Evolutionary conservation across 2,797 vertebrate species (phyloP).

Genomic region (Hoplostethus mediterraneus): DNA sequence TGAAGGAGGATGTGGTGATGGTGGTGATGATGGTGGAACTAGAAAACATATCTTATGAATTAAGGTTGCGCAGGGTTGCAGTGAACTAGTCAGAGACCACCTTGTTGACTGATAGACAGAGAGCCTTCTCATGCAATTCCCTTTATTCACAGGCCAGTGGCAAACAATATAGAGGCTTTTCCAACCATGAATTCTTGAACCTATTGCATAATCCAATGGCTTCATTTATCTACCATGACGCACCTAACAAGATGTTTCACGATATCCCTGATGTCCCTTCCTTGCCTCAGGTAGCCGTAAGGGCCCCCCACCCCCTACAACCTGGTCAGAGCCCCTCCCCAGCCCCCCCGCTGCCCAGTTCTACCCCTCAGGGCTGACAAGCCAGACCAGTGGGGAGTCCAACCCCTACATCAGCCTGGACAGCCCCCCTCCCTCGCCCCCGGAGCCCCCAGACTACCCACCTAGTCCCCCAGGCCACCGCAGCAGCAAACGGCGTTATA

Average conservation of each 20-base stretch:
- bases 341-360: slow-evolving; percentile 83
- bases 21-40: slow-evolving; percentile 55
- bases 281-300: slow-evolving; percentile 80
- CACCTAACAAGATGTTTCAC: too few species aligned
- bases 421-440: slow-evolving; percentile 91
- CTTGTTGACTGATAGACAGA: background rate
- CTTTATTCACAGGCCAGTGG: background rate
- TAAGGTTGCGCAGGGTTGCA: slow-evolving; percentile 6
- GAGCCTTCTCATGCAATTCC: background rate
- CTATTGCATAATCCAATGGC: too few species aligned
- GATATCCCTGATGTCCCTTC: background rate
- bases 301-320: slow-evolving; percentile 65
- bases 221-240: too few species aligned
- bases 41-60: slow-evolving; percentile 39
- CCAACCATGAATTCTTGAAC: too few species aligned
- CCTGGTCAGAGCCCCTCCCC: slow-evolving; percentile 87
- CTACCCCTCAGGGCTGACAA: slow-evolving; percentile 86
- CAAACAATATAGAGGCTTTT: background rate
- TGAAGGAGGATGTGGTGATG: slow-evolving; percentile 48
- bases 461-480: slow-evolving; percentile 84
- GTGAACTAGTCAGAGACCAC: background rate
- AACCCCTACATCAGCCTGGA: slow-evolving; percentile 98
- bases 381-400: slow-evolving; percentile 93
- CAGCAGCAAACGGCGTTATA: slow-evolving; percentile 90
- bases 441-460: slow-evolving; percentile 82